Evolutionary conservation across 2,113 vertebrate genomes (phyloP).

Genomic region (Thermophis baileyi): DNA sequence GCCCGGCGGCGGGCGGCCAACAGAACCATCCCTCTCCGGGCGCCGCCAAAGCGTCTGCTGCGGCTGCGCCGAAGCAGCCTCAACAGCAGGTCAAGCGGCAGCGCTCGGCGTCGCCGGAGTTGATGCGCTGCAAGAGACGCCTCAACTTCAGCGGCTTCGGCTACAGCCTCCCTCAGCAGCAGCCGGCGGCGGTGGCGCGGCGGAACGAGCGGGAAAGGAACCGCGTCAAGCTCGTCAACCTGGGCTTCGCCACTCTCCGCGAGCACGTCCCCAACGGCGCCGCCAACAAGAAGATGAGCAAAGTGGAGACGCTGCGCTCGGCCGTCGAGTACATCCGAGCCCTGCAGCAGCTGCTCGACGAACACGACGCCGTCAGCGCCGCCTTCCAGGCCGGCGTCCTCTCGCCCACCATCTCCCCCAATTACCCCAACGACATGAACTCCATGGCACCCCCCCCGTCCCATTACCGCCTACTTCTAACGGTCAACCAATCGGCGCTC

Average conservation of each 20-base stretch:
- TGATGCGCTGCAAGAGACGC: conserved; percentile 93
- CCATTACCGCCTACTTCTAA: not conserved
- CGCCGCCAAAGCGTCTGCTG: conserved; percentile 56
- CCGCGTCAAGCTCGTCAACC: conserved; percentile 94
- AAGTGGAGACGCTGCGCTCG: conserved; percentile 93
- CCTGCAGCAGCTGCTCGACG: conserved; percentile 87
- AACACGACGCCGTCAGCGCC: conserved; percentile 90
- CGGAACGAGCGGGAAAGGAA: conserved; percentile 95
- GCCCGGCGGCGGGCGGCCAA: conserved; percentile 67
- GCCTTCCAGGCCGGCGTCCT: conserved; percentile 93
- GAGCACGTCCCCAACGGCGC: conserved; percentile 93
- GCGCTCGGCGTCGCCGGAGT: conserved; percentile 93
- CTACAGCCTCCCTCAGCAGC: conserved; percentile 91
- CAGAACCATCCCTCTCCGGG: conserved; percentile 49
- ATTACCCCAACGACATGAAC: conserved; percentile 92
- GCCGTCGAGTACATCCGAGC: conserved; percentile 95
- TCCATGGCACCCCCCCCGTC: conserved; percentile 81
- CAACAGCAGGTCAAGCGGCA: conserved; percentile 82
- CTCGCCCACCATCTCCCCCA: conserved; percentile 88
- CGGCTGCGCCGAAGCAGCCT: conserved; percentile 65
- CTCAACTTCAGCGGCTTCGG: conserved; percentile 94
- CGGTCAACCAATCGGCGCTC: not conserved
- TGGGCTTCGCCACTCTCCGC: conserved; percentile 93
- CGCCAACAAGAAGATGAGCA: conserved; percentile 97
- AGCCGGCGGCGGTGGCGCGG: conserved; percentile 92